Conservation (phyloP, 2,888 invertebrate genomes). For the Chloroclysta siterata region DNA sequence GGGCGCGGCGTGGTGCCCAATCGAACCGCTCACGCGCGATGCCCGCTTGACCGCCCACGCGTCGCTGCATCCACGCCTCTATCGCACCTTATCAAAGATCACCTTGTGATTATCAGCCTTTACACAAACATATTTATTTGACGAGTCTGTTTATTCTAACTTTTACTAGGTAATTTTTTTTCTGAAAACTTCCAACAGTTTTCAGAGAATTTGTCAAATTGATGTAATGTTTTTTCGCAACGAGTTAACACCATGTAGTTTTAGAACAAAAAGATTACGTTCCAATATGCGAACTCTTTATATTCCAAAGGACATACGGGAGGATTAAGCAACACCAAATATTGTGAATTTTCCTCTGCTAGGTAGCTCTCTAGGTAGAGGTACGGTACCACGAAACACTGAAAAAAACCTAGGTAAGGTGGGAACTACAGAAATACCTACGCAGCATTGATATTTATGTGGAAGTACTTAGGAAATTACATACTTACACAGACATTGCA, state of each 20-base stretch:
- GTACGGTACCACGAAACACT: too few relatives aligned
- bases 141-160: not conserved
- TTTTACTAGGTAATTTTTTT: too few relatives aligned
- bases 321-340: constrained; percentile 13
- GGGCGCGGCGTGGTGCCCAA: constrained; percentile 51
- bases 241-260: constrained; percentile 11
- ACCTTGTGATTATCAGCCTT: constrained; percentile 12
- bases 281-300: constrained; percentile 20
- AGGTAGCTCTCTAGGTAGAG: too few relatives aligned
- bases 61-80: constrained; percentile 23
- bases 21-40: constrained; percentile 36
- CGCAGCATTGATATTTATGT: too few relatives aligned
- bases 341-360: not conserved
- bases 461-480: too few relatives aligned
- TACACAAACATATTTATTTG: constrained; percentile 5
- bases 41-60: constrained; percentile 36
- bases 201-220: constrained; percentile 3
- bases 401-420: too few relatives aligned
- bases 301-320: constrained; percentile 29
- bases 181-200: not conserved
- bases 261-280: constrained; percentile 20
- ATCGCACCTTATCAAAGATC: constrained; percentile 24
- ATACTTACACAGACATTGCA: too few relatives aligned
- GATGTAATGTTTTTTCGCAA: constrained; percentile 1
- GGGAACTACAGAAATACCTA: too few relatives aligned